These are phyloP conservation scores for Hyaena hyaena DNA, from an alignment of 2,113 vertebrate species.

Conservation along the genomic window DNA sequence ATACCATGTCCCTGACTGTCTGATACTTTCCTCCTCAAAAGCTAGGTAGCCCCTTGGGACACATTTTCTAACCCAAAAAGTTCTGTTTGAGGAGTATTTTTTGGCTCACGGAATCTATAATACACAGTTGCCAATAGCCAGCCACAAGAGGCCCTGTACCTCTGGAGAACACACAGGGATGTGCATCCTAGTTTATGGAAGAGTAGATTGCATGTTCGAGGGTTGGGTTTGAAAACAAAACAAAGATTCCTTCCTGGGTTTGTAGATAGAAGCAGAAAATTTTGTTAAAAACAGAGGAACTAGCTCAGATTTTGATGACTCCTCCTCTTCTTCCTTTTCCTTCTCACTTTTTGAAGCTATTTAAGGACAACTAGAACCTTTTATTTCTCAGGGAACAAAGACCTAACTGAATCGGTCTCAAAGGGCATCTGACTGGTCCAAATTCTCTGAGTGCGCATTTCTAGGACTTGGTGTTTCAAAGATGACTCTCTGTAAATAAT, in stretches of 20 bases:
- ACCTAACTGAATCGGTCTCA: neutral
- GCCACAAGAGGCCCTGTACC: neutral
- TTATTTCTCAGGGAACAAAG: neutral
- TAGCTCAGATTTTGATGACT: neutral
- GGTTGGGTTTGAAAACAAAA: neutral
- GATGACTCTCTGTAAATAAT: neutral
- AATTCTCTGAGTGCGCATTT: neutral
- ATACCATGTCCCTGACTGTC: neutral
- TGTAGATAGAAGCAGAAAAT: too few species aligned
- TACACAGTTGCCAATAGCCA: constrained; percentile 47
- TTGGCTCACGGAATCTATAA: constrained; percentile 43
- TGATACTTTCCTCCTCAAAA: neutral
- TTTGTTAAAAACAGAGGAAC: neutral
- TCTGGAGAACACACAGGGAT: neutral
- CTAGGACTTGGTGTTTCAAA: neutral
- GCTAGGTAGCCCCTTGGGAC: neutral
- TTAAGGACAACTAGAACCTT: neutral
- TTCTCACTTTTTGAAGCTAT: neutral
- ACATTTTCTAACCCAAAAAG: constrained; percentile 30
- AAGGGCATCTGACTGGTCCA: neutral
- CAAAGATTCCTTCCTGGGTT: neutral
- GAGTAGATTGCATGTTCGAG: neutral
- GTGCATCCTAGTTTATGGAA: neutral
- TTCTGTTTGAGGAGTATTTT: constrained; percentile 59
- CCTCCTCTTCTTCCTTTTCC: too few species aligned